phyloP scores from a whole-genome alignment of 2,888 invertebrate species.

The Hyles lineata region DNA sequence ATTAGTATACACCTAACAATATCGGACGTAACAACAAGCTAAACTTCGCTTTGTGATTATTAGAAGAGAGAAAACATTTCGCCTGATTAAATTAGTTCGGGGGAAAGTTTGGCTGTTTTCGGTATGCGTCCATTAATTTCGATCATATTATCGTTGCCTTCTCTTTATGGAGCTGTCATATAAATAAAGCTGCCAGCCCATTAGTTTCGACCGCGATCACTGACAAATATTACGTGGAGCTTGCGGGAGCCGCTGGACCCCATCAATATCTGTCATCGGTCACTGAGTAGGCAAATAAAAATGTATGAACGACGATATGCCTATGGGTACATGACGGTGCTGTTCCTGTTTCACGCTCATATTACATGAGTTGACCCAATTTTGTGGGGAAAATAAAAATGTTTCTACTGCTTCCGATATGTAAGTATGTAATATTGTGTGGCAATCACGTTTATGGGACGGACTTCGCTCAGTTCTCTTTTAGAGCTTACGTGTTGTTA shows the following conservation, averaged over 20 bases:
- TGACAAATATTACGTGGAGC: constrained; percentile 65
- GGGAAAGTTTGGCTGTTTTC: constrained; percentile 38
- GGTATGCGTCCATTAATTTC: constrained; percentile 64
- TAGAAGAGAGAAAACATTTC: constrained; percentile 47
- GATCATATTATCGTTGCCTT: constrained; percentile 65
- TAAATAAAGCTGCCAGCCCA: constrained; percentile 73
- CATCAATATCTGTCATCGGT: constrained; percentile 82
- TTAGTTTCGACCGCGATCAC: constrained; percentile 61
- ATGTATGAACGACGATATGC: constrained; percentile 66
- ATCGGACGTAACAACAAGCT: not conserved
- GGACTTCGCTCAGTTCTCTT: not conserved
- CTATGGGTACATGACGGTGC: constrained; percentile 62
- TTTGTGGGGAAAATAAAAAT: constrained; percentile 46
- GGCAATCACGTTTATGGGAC: not conserved
- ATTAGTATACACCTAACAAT: not conserved
- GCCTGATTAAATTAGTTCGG: constrained; percentile 47
- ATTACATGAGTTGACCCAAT: constrained; percentile 74
- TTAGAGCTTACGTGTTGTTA: not conserved
- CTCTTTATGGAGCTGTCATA: constrained; percentile 72
- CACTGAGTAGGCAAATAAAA: constrained; percentile 77
- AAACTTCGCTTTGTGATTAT: constrained; percentile 25
- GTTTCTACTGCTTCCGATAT: constrained; percentile 50
- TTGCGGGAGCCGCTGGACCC: constrained; percentile 58
- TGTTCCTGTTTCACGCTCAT: constrained; percentile 62
- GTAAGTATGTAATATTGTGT: constrained; percentile 24